Evolutionary conservation across 92 coral and sea anemone genomes (phyloP), one percentile per base, ranked within the genome.

Genomic region (Pocillopora meandrina): DNA sequence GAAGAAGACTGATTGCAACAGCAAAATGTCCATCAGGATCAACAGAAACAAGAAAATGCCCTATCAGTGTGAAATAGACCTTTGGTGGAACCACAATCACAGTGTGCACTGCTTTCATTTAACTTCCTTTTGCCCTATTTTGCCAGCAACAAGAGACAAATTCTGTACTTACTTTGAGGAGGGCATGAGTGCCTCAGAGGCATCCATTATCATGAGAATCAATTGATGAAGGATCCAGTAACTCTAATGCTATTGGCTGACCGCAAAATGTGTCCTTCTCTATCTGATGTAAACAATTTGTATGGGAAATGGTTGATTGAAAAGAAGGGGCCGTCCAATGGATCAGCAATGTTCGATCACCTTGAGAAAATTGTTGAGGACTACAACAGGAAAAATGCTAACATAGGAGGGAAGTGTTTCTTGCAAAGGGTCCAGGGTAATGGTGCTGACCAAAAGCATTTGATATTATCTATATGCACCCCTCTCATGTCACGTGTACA

Each of bases 401-500:
- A 23, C 1, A 47, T 59, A 9, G 90, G 89, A 66, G 95, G 92
- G 4, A 79, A 67, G 56, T 85, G 88, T 68, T 89, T 26, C 3
- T 71, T 89, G 19, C 92, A 91, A 70, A 71, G 84, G 49, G 77
- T 61, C 52, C 69, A 87, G 13, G 78, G 19, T 1, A 31, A 76
- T 42, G 84, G 55, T 9, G 73, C 60, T 14, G 14, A 81, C 7
- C 74, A 89, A 21, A 75, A 77, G 66, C 88, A 84, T 2, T 75
- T 91, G 2, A 74, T 92, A 20, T 56, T 92, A 14, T 69, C 90
- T 2, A 85, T 92, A 31, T 90, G 87, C 77, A 89, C 90, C 0
- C 95, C 92, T 63, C 87, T 86, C 1, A 92, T 86, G 95, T 77
- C 90, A 23, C 77, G 90, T n/a, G 87, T 89, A 2, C 92, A 92